Base-by-base conservation (phyloP, 2,888 invertebrate genomes). In the Orthosia incerta region DNA sequence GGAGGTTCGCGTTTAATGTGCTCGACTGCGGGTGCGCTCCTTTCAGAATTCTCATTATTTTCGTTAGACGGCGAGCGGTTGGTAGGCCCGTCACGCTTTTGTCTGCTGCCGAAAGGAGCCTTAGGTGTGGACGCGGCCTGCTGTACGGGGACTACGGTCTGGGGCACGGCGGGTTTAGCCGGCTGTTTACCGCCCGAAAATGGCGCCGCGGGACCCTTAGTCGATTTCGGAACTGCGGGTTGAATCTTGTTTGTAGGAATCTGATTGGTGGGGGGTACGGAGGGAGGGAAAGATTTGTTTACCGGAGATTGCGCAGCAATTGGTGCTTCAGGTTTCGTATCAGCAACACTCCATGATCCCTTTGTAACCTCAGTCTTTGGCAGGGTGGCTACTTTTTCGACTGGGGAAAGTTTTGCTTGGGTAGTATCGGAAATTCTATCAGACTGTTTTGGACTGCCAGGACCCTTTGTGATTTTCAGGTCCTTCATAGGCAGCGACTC, bases 51-150 rank as follows among this genome's bases (percentile, higher is more conserved):
- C 45, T 95, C 95, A 5, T 87, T 86, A 51, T 85, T 91, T 51
- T 95, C 96, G 72, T 86, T 93, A 1, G 94, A 93, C 2, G 95
- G 95, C 0, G 96, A 94, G 39, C 95, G 92, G 76, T 94, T 94
- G 1, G 92, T 76, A 3, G 92, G 88, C 4, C 94, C 94, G 20
- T 96, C 95, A 26, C 95, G 94, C 83, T 95, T 96, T 80, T 96
- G 97, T 72, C 96, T 90, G 84, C 95, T 95, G 0, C 94, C 94
- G 78, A 96, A 96, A 1, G 96, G 96, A 12, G 96, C 92, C 84
- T 96, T 96, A 0, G 96, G 93, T 1, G 95, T 93, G 0, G 95
- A 92, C 0, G 91, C 95, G 4, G 94, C 93, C 82, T 96, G 97
- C 79, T 95, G 96, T 75, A 91, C 95, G 0, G 96, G 94, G 0